Evolutionary conservation across 2,888 invertebrate species (phyloP).

Genomic region (Coleophora flavipennella): DNA sequence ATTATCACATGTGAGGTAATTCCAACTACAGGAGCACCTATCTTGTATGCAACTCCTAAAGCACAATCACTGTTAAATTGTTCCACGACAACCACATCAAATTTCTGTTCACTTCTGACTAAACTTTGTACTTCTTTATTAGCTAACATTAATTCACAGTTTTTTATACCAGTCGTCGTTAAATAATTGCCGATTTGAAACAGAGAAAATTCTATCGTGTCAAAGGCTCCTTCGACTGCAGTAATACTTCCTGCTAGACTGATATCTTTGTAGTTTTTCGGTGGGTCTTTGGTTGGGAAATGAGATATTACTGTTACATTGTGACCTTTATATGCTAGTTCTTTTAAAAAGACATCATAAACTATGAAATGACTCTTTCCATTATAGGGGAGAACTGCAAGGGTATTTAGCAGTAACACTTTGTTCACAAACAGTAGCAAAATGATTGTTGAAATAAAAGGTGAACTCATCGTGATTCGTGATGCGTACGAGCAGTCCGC

Average conservation of each 20-base stretch:
- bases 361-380: conserved; percentile 81
- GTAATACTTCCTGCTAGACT: conserved; percentile 45
- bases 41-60: conserved; percentile 75
- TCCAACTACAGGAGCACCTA: conserved; percentile 74
- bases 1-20: conserved; percentile 72
- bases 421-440: conserved; percentile 21
- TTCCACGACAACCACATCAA: conserved; percentile 79
- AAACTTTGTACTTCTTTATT: conserved; percentile 46
- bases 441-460: conserved; percentile 2
- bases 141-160: conserved; percentile 45
- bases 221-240: conserved; percentile 27
- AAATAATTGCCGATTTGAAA: conserved; percentile 13
- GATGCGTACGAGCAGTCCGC: not conserved
- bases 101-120: conserved; percentile 57
- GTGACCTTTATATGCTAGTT: conserved; percentile 75
- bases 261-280: conserved; percentile 74
- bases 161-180: conserved; percentile 25
- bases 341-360: conserved; percentile 72
- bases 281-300: conserved; percentile 65
- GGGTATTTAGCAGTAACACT: conserved; percentile 53
- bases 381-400: conserved; percentile 77
- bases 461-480: not conserved
- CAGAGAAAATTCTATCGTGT: too few species aligned
- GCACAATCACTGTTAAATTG: conserved; percentile 82
- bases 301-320: conserved; percentile 78